Conservation (phyloP, 2,888 invertebrate genomes). For the Himalopsyche kuldschensis region DNA sequence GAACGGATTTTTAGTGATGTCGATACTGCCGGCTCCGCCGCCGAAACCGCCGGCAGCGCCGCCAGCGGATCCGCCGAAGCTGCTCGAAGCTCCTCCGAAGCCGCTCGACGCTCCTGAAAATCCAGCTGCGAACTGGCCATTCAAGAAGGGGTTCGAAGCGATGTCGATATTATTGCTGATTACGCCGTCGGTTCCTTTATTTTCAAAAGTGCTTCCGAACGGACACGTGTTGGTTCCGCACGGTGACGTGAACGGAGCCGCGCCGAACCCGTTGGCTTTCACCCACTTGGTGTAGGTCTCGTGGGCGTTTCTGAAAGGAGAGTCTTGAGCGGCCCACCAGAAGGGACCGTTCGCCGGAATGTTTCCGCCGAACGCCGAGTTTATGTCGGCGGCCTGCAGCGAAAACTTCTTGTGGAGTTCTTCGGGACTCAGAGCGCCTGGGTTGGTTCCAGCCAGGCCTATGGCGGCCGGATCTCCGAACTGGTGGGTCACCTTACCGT, state of each 20-base stretch:
- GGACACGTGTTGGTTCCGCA: constrained; percentile 28
- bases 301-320: constrained; percentile 58
- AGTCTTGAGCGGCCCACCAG: constrained; percentile 66
- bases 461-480: constrained; percentile 53
- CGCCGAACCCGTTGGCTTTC: constrained; percentile 43
- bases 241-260: constrained; percentile 38
- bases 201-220: constrained; percentile 18
- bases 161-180: constrained; percentile 41
- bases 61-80: not conserved
- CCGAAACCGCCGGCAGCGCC: constrained; percentile 34
- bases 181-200: constrained; percentile 24
- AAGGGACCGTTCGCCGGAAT: constrained; percentile 51
- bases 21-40: constrained; percentile 36
- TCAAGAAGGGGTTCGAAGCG: constrained; percentile 46
- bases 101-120: constrained; percentile 13
- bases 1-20: constrained; percentile 48
- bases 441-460: constrained; percentile 46
- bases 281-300: constrained; percentile 48
- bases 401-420: constrained; percentile 49
- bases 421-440: constrained; percentile 47
- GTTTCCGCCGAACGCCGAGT: constrained; percentile 47
- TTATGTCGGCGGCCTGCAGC: constrained; percentile 45
- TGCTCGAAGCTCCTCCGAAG: not conserved
- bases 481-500: constrained; percentile 51
- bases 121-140: constrained; percentile 41